Percentiles rank a stretch among this genome's conserved stretches.
phyloP scores from a whole-genome alignment of 1,140 invertebrate genomes.

The Dufourea novaeangliae region DNA sequence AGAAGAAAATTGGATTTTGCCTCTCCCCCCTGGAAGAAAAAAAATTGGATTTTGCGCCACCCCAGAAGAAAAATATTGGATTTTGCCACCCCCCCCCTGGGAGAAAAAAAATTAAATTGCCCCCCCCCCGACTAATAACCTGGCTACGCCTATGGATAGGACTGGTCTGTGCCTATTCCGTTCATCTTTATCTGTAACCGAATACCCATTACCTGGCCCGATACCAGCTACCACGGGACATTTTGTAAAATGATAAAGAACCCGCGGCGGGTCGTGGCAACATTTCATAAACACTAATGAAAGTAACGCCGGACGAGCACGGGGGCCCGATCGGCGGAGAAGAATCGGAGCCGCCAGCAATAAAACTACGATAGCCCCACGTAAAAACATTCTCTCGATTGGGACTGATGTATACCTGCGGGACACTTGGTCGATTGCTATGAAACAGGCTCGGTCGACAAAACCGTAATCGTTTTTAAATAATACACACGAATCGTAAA shows the following conservation, averaged over 20 bases:
- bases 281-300: conserved; percentile 47
- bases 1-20: too few species aligned
- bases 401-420: not conserved
- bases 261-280: not conserved
- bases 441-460: conserved; percentile 32
- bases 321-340: not conserved
- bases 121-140: too few species aligned
- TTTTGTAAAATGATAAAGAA: conserved; percentile 20
- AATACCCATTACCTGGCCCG: not conserved
- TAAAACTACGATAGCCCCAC: conserved; percentile 46
- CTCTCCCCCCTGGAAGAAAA: too few species aligned
- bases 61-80: conserved; percentile 14
- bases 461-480: conserved; percentile 46
- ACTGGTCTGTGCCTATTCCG: too few species aligned
- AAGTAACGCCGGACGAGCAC: conserved; percentile 32
- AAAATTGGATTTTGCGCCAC: too few species aligned
- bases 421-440: not conserved
- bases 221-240: conserved; percentile 8
- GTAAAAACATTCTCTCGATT: conserved; percentile 18
- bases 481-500: conserved; percentile 42
- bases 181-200: not conserved
- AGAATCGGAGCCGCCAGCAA: conserved; percentile 40
- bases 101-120: too few species aligned
- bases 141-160: too few species aligned
- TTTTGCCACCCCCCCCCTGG: too few species aligned